Conservation (phyloP, 2,888 invertebrate genomes). For the Eristalis intricaria region DNA sequence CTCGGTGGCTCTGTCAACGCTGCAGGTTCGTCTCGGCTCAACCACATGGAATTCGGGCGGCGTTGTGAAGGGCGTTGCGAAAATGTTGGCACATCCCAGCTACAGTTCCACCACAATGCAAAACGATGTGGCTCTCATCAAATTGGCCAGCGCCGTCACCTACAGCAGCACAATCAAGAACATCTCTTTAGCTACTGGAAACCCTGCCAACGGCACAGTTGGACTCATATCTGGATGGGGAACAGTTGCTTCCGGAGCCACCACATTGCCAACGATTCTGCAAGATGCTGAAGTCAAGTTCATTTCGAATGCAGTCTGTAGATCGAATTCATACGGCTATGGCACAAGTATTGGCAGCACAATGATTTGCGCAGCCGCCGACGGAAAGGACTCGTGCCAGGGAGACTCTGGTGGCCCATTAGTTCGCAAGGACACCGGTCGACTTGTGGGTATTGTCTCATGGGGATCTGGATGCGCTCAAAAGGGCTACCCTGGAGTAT, state of each 20-base stretch:
- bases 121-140: slow-evolving; percentile 9
- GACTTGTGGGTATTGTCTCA: slow-evolving; percentile 80
- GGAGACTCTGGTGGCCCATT: slow-evolving; percentile 80
- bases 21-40: slow-evolving; percentile 21
- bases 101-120: slow-evolving; percentile 18
- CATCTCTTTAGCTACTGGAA: not conserved
- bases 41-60: slow-evolving; percentile 30
- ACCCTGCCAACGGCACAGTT: not conserved
- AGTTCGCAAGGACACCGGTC: slow-evolving; percentile 73
- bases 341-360: slow-evolving; percentile 79
- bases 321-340: slow-evolving; percentile 79
- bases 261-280: slow-evolving; percentile 73
- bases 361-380: slow-evolving; percentile 84
- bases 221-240: slow-evolving; percentile 32
- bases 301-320: slow-evolving; percentile 81
- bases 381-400: slow-evolving; percentile 81
- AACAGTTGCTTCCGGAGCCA: not conserved
- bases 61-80: not conserved
- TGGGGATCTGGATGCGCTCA: slow-evolving; percentile 82
- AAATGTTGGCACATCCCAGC: not conserved
- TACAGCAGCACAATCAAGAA: not conserved
- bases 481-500: slow-evolving; percentile 81
- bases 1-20: not conserved
- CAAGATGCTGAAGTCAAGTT: slow-evolving; percentile 83
- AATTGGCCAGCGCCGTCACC: not conserved